Evolutionary conservation across 2,797 vertebrate species (phyloP).

Genomic region (Gobionotothen gibberifrons): DNA sequence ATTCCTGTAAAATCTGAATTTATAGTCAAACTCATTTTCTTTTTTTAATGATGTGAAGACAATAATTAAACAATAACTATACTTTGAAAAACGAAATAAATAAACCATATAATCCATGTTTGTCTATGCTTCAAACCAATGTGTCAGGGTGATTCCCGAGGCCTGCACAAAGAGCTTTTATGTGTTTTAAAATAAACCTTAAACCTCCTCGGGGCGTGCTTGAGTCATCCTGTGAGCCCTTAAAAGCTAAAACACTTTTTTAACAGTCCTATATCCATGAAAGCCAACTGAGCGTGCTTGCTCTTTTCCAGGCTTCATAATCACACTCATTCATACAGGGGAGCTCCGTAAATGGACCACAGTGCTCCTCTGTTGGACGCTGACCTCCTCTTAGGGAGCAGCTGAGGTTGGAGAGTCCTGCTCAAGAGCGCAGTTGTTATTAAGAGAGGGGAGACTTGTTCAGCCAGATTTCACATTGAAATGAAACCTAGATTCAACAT

Average conservation of each 20-base stretch:
- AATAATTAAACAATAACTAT: constrained; percentile 11
- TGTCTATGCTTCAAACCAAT: constrained; percentile 24
- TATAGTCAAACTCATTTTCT: not conserved
- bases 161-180: constrained; percentile 32
- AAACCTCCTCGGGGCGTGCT: constrained; percentile 23
- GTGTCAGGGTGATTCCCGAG: constrained; percentile 20
- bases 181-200: constrained; percentile 48
- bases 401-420: constrained; percentile 24
- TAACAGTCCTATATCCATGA: constrained; percentile 38
- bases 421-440: constrained; percentile 44
- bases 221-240: constrained; percentile 31
- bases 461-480: constrained; percentile 9
- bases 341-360: constrained; percentile 32
- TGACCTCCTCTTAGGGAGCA: constrained; percentile 27
- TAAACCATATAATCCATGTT: constrained; percentile 1
- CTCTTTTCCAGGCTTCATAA: constrained; percentile 30
- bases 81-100: constrained; percentile 22
- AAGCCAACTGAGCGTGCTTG: constrained; percentile 29
- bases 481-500: constrained; percentile 28
- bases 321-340: constrained; percentile 53
- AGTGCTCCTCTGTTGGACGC: constrained; percentile 46
- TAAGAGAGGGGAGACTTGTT: constrained; percentile 16
- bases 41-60: no score
- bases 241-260: constrained; percentile 50
- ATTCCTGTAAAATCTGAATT: not conserved